phyloP scores from a whole-genome alignment of 1,140 invertebrate genomes.

The Leptopilina boulardi region DNA sequence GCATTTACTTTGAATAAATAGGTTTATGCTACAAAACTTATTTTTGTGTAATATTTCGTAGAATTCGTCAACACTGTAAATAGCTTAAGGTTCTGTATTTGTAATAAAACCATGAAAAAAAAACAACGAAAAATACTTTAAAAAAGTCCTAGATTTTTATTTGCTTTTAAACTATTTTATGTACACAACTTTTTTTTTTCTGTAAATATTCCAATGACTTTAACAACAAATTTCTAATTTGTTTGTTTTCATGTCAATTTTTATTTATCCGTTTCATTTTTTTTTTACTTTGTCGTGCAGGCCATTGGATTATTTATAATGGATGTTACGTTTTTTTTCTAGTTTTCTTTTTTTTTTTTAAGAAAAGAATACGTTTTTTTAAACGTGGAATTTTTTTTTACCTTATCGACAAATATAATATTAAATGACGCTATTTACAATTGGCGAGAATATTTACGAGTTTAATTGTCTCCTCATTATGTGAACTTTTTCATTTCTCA shows the following conservation, averaged over 20 bases:
- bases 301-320: too few relatives aligned
- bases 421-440: not conserved
- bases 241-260: too few relatives aligned
- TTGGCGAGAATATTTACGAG: not conserved
- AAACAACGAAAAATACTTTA: conserved; percentile 59
- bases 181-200: too few relatives aligned
- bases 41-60: conserved; percentile 74
- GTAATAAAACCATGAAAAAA: conserved; percentile 66
- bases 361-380: too few relatives aligned
- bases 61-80: conserved; percentile 72
- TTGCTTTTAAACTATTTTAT: conserved; percentile 16
- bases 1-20: conserved; percentile 63
- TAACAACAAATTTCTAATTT: too few relatives aligned
- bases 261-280: too few relatives aligned
- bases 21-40: conserved; percentile 65
- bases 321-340: too few relatives aligned
- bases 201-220: too few relatives aligned
- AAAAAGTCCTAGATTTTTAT: not conserved
- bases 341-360: too few relatives aligned
- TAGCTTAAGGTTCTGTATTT: conserved; percentile 71
- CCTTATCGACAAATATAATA: too few relatives aligned
- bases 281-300: too few relatives aligned
- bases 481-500: conserved; percentile 68
- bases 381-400: too few relatives aligned
- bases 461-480: conserved; percentile 49